phyloP scores from a whole-genome alignment of 1,140 invertebrate species.

The Neuroterus valhalla region DNA sequence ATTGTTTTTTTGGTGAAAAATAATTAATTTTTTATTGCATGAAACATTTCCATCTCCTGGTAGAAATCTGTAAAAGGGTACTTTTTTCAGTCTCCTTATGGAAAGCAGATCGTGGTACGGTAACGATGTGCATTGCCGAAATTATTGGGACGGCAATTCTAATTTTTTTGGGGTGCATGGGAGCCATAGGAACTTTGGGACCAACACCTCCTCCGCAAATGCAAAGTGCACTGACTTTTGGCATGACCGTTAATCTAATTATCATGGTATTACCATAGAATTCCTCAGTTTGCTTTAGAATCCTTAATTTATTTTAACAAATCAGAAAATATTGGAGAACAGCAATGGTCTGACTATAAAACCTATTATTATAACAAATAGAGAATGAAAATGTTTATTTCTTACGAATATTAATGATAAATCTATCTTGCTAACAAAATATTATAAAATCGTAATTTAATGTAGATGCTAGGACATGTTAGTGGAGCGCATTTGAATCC shows the following conservation, averaged over 20 bases:
- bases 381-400: too few species aligned
- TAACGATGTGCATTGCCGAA: conserved; percentile 76
- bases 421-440: too few species aligned
- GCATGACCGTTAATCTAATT: conserved; percentile 81
- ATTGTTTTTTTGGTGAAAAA: too few species aligned
- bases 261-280: conserved; percentile 75
- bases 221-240: conserved; percentile 81
- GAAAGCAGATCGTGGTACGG: conserved; percentile 60
- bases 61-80: not conserved
- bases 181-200: conserved; percentile 73
- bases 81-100: conserved; percentile 40
- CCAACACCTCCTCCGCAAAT: conserved; percentile 70
- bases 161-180: conserved; percentile 85
- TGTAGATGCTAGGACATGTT: conserved; percentile 81
- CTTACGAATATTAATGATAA: too few species aligned
- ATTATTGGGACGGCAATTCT: conserved; percentile 84
- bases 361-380: too few species aligned
- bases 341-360: too few species aligned
- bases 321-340: too few species aligned
- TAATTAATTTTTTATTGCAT: too few species aligned
- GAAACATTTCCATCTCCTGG: too few species aligned
- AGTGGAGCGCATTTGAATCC: conserved; percentile 87
- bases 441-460: conserved; percentile 47
- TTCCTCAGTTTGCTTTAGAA: too few species aligned
- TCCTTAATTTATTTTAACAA: too few species aligned